A percentile compares a stretch with the other conserved stretches of the same genome.
Evolutionary conservation across 1,140 invertebrate genomes (phyloP).

Genomic region (Mizuhopecten yessoensis): DNA sequence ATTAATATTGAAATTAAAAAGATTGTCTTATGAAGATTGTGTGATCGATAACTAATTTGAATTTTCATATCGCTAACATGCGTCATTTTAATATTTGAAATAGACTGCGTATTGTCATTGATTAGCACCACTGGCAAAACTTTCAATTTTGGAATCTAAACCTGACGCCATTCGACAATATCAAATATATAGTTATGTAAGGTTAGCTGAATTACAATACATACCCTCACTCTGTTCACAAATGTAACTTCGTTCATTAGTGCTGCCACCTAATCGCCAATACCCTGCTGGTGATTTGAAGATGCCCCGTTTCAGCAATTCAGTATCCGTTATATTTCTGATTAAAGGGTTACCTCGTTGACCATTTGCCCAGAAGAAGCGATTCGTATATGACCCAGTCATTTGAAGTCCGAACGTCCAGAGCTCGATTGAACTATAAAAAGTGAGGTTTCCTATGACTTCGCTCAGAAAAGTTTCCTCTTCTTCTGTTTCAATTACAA

Average conservation of each 20-base stretch:
- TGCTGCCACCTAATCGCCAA: not conserved
- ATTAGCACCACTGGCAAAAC: no score
- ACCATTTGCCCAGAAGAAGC: not conserved
- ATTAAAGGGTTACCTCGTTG: not conserved
- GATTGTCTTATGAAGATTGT: no score
- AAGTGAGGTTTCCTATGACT: not conserved
- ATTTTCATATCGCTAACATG: no score
- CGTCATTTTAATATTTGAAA: no score
- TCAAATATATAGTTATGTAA: no score
- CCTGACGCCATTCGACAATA: no score
- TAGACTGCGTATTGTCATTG: no score
- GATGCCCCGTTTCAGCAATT: not conserved
- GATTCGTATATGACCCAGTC: not conserved
- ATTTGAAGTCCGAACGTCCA: not conserved
- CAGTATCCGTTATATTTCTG: not conserved
- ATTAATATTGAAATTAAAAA: no score
- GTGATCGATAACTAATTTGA: no score
- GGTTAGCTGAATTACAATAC: not conserved
- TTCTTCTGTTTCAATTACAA: not conserved
- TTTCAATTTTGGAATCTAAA: no score
- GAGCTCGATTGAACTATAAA: not conserved
- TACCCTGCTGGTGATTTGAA: not conserved
- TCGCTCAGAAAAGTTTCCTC: not conserved
- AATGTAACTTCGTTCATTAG: not conserved
- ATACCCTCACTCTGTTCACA: conserved; percentile 26